Percentiles rank a stretch among this genome's conserved stretches.
Evolutionary conservation across 2,113 vertebrate species (phyloP).

Genomic region (Grus americana): DNA sequence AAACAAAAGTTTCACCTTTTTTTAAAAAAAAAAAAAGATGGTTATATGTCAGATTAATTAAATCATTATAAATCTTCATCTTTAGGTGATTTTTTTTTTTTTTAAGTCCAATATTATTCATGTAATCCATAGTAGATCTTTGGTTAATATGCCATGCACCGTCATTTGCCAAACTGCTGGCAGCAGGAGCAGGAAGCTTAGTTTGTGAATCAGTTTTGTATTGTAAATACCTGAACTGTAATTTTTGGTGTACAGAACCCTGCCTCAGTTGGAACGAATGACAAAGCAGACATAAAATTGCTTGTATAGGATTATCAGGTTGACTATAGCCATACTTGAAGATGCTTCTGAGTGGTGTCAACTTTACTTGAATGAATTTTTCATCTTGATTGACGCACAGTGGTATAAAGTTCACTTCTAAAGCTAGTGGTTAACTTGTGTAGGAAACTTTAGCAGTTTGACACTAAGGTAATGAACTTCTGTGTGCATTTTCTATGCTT

Average conservation of each 20-base stretch:
- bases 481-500: conserved; percentile 83
- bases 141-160: conserved; percentile 51
- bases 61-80: conserved; percentile 11
- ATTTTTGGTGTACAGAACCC: conserved; percentile 84
- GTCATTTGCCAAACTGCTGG: conserved; percentile 83
- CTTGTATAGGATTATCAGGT: conserved; percentile 85
- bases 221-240: conserved; percentile 76
- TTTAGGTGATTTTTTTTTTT: neutral
- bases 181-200: conserved; percentile 54
- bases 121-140: neutral
- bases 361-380: conserved; percentile 97
- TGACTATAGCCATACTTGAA: conserved; percentile 98
- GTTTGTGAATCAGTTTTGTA: conserved; percentile 31
- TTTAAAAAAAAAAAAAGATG: neutral
- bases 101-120: neutral
- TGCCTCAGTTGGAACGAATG: conserved; percentile 85
- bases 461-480: conserved; percentile 91
- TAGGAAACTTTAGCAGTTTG: conserved; percentile 86
- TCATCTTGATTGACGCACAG: conserved; percentile 85
- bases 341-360: conserved; percentile 90
- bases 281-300: conserved; percentile 69
- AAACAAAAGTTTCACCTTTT: conserved; percentile 47
- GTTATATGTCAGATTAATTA: conserved; percentile 4
- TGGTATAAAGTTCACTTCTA: conserved; percentile 82
- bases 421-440: conserved; percentile 86